Conservation (phyloP, 2,888 invertebrate genomes). For the Nemapogon koenigi region DNA sequence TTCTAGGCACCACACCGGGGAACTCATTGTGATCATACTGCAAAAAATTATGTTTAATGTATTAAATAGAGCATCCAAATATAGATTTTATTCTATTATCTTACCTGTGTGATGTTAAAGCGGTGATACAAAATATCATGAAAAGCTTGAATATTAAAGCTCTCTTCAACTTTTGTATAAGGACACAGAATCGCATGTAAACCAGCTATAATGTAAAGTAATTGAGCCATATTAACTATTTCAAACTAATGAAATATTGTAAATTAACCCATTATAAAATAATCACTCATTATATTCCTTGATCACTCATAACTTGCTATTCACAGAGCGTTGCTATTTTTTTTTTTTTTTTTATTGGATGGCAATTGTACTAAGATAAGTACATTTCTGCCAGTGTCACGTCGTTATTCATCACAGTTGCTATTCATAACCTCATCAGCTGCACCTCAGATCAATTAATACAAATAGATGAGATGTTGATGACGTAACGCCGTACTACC, state of each 20-base stretch:
- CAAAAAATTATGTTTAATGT: constrained; percentile 26
- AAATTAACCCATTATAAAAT: constrained; percentile 33
- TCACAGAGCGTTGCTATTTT: too few relatives aligned
- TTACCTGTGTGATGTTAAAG: constrained; percentile 83
- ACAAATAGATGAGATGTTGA: too few relatives aligned
- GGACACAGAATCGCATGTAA: constrained; percentile 88
- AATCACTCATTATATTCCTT: too few relatives aligned
- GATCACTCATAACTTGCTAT: too few relatives aligned
- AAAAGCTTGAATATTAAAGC: constrained; percentile 97
- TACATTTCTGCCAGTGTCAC: too few relatives aligned
- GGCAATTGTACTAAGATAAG: too few relatives aligned
- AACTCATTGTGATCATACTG: constrained; percentile 98
- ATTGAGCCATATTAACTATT: constrained; percentile 68
- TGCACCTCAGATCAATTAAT: too few relatives aligned
- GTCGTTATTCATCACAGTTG: too few relatives aligned
- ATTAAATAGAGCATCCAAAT: constrained; percentile 36
- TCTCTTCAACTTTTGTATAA: constrained; percentile 99
- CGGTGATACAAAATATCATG: constrained; percentile 95
- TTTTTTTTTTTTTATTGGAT: too few relatives aligned
- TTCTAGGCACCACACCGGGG: constrained; percentile 96
- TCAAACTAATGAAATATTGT: constrained; percentile 16
- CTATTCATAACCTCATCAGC: too few relatives aligned
- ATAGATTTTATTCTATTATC: constrained; percentile 33
- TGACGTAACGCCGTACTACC: too few relatives aligned
- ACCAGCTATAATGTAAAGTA: constrained; percentile 76